Evolutionary conservation across 2,113 vertebrate species (phyloP).

Genomic region (Oryzias celebensis): DNA sequence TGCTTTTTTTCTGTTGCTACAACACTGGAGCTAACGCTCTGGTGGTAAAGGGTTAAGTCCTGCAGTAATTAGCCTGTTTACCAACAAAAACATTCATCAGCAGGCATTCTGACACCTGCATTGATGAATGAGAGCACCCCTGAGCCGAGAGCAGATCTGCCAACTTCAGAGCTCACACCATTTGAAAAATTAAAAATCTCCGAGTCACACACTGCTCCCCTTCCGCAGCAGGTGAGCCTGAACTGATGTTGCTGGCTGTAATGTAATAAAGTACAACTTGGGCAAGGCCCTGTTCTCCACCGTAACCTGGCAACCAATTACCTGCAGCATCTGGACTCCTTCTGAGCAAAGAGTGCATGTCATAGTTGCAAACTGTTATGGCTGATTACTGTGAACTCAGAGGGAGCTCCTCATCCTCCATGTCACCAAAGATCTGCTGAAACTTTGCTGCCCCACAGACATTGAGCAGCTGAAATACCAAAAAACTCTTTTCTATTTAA

Average conservation of each 20-base stretch:
- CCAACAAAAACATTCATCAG: constrained; percentile 34
- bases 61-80: constrained; percentile 39
- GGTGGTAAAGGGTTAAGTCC: not conserved
- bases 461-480: not conserved
- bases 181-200: constrained; percentile 29
- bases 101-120: constrained; percentile 25
- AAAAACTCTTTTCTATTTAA: too few species aligned
- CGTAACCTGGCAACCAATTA: constrained; percentile 71
- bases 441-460: not conserved
- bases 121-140: constrained; percentile 35
- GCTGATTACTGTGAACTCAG: not conserved
- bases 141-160: constrained; percentile 11
- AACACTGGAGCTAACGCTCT: too few species aligned
- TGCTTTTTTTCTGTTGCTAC: too few species aligned
- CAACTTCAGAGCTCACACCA: constrained; percentile 12
- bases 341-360: constrained; percentile 62
- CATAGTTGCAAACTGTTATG: constrained; percentile 50
- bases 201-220: constrained; percentile 17
- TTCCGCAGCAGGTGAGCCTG: constrained; percentile 11
- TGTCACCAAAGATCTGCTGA: not conserved
- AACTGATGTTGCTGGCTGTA: constrained; percentile 36
- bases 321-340: constrained; percentile 71
- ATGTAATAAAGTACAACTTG: constrained; percentile 62
- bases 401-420: constrained; percentile 1
- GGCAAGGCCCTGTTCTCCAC: constrained; percentile 39